Evolutionary conservation across 2,113 vertebrate species (phyloP).

Genomic region (Dascyllus trimaculatus): DNA sequence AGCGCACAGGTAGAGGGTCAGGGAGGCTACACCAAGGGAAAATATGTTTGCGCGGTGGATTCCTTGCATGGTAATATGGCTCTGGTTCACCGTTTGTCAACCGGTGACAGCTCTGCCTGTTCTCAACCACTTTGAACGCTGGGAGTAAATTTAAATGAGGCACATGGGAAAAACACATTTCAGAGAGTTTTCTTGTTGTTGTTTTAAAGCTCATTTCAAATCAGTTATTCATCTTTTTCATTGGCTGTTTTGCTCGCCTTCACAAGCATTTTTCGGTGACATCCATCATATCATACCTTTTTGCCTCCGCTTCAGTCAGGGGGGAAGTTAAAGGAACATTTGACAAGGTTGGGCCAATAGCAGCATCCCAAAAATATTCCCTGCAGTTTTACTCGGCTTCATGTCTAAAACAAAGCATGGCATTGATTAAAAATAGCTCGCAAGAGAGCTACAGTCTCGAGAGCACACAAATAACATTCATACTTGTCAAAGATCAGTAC

Average conservation of each 20-base stretch:
- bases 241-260: conserved; percentile 20
- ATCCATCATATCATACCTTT: conserved; percentile 32
- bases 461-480: neutral
- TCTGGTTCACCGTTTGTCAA: conserved; percentile 39
- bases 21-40: conserved; percentile 31
- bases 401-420: neutral
- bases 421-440: conserved; percentile 17
- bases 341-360: conserved; percentile 39
- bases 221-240: conserved; percentile 4
- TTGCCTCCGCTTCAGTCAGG: conserved; percentile 18
- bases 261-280: conserved; percentile 13
- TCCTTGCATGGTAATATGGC: conserved; percentile 55
- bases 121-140: conserved; percentile 63
- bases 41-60: conserved; percentile 41
- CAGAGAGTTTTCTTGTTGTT: conserved; percentile 17
- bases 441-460: neutral
- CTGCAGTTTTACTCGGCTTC: conserved; percentile 20
- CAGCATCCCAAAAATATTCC: conserved; percentile 23
- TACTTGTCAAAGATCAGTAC: neutral
- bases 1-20: conserved; percentile 63
- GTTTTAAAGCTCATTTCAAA: conserved; percentile 9
- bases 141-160: conserved; percentile 57
- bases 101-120: conserved; percentile 54
- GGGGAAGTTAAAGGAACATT: conserved; percentile 21
- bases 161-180: conserved; percentile 55